Evolutionary conservation across 1,140 invertebrate genomes (phyloP).

Genomic region (Gonatopus flavifemur): DNA sequence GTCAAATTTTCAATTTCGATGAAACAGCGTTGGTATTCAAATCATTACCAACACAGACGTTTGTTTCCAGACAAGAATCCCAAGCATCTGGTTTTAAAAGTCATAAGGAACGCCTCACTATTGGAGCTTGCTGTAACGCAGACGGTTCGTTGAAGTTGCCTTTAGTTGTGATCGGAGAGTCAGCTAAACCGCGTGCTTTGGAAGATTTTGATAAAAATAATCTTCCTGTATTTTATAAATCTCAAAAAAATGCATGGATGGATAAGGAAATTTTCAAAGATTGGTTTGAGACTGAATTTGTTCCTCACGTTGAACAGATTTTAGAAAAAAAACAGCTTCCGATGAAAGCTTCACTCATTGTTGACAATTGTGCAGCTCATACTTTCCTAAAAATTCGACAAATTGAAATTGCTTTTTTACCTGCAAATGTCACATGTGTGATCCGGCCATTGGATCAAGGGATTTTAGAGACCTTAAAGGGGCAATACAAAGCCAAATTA

Average conservation of each 20-base stretch:
- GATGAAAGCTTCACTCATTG: constrained; percentile 20
- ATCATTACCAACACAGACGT: constrained; percentile 4
- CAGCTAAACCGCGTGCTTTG: constrained; percentile 8
- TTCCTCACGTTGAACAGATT: constrained; percentile 17
- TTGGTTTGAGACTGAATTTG: constrained; percentile 19
- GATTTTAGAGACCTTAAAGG: constrained; percentile 29
- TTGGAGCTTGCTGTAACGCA: constrained; percentile 44
- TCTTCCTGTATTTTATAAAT: constrained; percentile 11
- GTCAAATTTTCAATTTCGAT: constrained; percentile 17
- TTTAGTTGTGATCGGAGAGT: constrained; percentile 18
- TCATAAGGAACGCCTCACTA: constrained; percentile 22
- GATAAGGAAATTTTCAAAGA: constrained; percentile 9
- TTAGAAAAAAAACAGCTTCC: constrained; percentile 13
- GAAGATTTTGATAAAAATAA: constrained; percentile 6
- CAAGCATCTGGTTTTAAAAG: constrained; percentile 1
- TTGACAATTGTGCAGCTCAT: constrained; percentile 26
- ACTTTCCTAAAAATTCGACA: constrained; percentile 18
- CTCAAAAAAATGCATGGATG: constrained; percentile 20
- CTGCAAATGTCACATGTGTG: constrained; percentile 51
- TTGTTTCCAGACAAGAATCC: background rate
- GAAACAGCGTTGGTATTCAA: constrained; percentile 4
- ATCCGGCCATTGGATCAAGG: constrained; percentile 57
- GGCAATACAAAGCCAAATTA: background rate
- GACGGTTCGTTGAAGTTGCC: constrained; percentile 37
- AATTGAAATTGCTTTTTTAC: constrained; percentile 52